Evolutionary conservation across 1,140 invertebrate species (phyloP), one percentile per base, ranked within the genome.

Genomic region (Apis florea): DNA sequence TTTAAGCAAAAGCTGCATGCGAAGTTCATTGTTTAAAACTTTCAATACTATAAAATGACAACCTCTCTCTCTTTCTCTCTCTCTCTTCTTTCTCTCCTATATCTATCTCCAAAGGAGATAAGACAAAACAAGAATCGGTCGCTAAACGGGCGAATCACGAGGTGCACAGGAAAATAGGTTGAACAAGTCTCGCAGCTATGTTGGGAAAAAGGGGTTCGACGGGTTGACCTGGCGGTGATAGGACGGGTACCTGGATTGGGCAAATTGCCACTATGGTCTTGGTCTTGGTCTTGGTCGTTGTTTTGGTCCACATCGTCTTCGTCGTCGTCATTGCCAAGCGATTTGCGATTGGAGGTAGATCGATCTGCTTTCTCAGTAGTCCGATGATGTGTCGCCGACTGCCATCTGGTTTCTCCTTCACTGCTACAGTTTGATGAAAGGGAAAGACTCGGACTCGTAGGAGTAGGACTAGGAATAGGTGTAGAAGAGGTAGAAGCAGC

Each of bases 181-280:
- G 73, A 86, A 75, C 70, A 86, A 78, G 73, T 73, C 75, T 86
- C 73, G 82, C 78, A 88, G 83, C 88, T 89, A 90, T 85, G 76
- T 79, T 75, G 84, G 82, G 70, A 88, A 53, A 84, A 82, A 85
- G 84, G 89, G 31, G 78, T 87, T 61, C 68, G 84, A 85, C 83
- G 75, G 82, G 74, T 89, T 88, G 86, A 90, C 83, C 87, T 87
- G 90, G 87, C 89, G 90, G 89, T 91, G 90, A 83, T 88, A 90
- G 90, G 90, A 92, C 83, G 90, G 92, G 88, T 93, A 93, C 92
- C 93, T 94, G 93, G 92, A 93, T 92, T 93, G 75, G 92, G 92
- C 91, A 93, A 91, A 82, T 89, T 90, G 91, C 92, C 88, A 89
- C 89, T 90, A 92, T 88, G 88, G 80, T 92, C 92, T 92, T 90